These are phyloP conservation scores for Helicoverpa armigera DNA, from an alignment of 1,140 invertebrate species.

Conservation along the genomic window DNA sequence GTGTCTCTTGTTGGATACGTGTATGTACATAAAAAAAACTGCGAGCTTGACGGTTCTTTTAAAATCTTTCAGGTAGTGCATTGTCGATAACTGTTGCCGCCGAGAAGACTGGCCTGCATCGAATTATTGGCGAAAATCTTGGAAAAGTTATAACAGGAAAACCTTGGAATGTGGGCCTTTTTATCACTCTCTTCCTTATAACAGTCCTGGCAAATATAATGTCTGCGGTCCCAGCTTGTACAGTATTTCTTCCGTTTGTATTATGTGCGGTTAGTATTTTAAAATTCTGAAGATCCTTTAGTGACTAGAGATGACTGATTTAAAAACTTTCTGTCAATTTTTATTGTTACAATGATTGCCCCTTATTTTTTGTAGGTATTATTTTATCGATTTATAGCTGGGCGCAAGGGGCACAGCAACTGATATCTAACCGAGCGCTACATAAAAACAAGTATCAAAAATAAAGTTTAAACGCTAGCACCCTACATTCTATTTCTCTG, in stretches of 20 bases:
- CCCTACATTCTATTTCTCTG: too few species aligned
- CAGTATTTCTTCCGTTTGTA: slow-evolving; percentile 64
- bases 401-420: slow-evolving; percentile 9
- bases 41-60: too few species aligned
- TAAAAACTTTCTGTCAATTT: slow-evolving; percentile 3
- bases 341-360: slow-evolving; percentile 9
- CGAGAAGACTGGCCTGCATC: too few species aligned
- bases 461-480: too few species aligned
- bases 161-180: slow-evolving; percentile 55
- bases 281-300: not conserved
- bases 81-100: too few species aligned
- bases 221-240: slow-evolving; percentile 62
- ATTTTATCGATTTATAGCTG: slow-evolving; percentile 14
- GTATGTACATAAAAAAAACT: too few species aligned
- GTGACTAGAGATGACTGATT: not conserved
- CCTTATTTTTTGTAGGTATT: slow-evolving; percentile 16
- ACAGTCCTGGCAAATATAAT: slow-evolving; percentile 64
- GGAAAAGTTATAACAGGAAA: slow-evolving; percentile 54
- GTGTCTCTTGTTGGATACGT: too few species aligned
- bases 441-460: too few species aligned
- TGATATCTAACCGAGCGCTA: slow-evolving; percentile 1
- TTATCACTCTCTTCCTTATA: slow-evolving; percentile 60
- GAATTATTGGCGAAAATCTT: too few species aligned
- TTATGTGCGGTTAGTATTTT: slow-evolving; percentile 65
- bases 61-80: too few species aligned